Conservation (phyloP, 2,113 vertebrate genomes). For the Pluvialis apricaria region DNA sequence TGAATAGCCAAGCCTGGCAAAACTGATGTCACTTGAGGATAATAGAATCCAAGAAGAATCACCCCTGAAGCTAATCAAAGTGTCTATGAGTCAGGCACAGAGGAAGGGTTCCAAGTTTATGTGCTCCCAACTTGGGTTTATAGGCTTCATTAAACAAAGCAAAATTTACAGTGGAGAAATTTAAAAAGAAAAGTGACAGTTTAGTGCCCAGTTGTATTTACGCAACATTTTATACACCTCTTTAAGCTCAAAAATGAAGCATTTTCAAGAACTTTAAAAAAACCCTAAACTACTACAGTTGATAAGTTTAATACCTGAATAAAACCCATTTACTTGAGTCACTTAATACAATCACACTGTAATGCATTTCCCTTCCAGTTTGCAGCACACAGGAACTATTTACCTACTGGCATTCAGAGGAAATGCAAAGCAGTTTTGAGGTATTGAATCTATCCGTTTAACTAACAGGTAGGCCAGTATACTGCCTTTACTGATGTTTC, state of each 20-base stretch:
- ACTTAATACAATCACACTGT: background rate
- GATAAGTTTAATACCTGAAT: background rate
- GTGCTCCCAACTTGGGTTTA: background rate
- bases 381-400: background rate
- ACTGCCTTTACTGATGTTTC: background rate
- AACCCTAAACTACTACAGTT: background rate
- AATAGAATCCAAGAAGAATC: background rate
- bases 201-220: background rate
- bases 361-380: background rate
- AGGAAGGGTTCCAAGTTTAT: background rate
- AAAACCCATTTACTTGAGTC: background rate
- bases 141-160: background rate
- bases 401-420: background rate
- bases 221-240: background rate
- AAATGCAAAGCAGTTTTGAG: background rate
- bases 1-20: background rate
- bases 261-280: background rate
- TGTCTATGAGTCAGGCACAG: background rate
- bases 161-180: background rate
- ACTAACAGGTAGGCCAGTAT: background rate
- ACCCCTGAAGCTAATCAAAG: background rate
- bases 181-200: background rate
- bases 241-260: background rate
- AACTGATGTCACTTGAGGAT: background rate
- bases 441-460: background rate